Evolutionary conservation across 2,113 vertebrate genomes (phyloP), one percentile per base, ranked within the genome.

Genomic region (Apistogramma diplotaenia): DNA sequence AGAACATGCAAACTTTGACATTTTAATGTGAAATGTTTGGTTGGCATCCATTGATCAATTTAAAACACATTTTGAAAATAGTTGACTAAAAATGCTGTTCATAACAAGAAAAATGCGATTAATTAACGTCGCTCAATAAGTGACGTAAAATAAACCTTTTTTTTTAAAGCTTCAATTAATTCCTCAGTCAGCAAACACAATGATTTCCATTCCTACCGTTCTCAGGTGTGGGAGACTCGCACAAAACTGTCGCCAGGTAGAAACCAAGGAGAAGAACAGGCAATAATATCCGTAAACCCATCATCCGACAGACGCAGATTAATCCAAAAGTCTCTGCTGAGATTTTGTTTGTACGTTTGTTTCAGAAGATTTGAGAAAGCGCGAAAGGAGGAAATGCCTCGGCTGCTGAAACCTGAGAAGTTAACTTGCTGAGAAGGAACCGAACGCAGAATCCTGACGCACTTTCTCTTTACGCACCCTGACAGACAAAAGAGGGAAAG

Each of bases 201-300:
- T 10, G 21, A 46, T 74, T 61, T 74, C 4, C 8, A 15, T 51
- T 76, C 90, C 37, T 92, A 93, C 93, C 92, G 76, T 43, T 0
- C 1, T 1, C 65, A 89, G 90, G 58, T 87, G 90, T n/a, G 33
- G 82, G 29, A 18, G 65, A 58, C 78, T 93, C 82, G 1, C 86
- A 89, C 11, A 82, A 72, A 56, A 87, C 89, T 5, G 74, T 78
- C 35, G 74, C 79, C 83, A 93, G 82, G n/a, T 85, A 82, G 60
- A 92, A 72, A 49, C 92, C 9, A 10, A 96, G 62, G 12, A 95
- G 76, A 1, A 93, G 33, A 71, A 77, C 78, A 6, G 90, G 56
- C 57, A 89, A 4, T 9, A 86, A 78, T 81, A 76, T 78, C 77
- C 90, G 77, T 6, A 76, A 87, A 76, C 83, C 83, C 94, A 93